Evolutionary conservation across 53 echinoderm and acorn worm species (phyloP).

Genomic region (Glandiceps talaboti): DNA sequence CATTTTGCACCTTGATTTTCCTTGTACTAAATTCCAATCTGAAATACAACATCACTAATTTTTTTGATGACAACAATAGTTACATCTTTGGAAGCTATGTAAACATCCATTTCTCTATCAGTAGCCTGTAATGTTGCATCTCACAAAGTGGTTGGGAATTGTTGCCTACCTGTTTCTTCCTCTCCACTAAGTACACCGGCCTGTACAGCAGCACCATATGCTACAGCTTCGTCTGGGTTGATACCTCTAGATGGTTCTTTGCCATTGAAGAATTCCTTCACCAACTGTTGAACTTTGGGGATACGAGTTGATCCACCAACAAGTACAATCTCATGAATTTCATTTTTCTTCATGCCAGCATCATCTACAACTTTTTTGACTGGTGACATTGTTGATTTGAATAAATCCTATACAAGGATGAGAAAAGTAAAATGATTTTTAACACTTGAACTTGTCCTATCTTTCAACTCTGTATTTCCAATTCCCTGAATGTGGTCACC

Average conservation of each 20-base stretch:
- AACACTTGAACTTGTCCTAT: too few species aligned
- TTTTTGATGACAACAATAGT: too few species aligned
- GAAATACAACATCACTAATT: too few species aligned
- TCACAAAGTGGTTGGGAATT: not conserved
- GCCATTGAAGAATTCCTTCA: slow-evolving; percentile 63
- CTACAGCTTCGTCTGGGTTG: slow-evolving; percentile 99
- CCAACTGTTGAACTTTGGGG: slow-evolving; percentile 81
- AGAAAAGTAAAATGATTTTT: too few species aligned
- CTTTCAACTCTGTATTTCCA: too few species aligned
- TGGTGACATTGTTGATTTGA: slow-evolving; percentile 81
- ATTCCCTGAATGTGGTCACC: too few species aligned
- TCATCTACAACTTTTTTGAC: slow-evolving; percentile 76
- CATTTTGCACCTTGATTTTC: too few species aligned
- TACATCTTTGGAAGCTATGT: too few species aligned
- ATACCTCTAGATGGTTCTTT: slow-evolving; percentile 97
- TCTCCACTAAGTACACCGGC: slow-evolving; percentile 92
- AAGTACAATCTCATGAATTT: slow-evolving; percentile 85
- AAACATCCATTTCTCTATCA: too few species aligned
- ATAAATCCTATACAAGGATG: slow-evolving; percentile 58
- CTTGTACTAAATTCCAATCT: too few species aligned
- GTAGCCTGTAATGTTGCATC: not conserved
- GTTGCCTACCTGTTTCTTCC: slow-evolving; percentile 65
- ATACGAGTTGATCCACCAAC: slow-evolving; percentile 98
- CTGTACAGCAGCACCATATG: slow-evolving; percentile 96
- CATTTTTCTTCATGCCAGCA: slow-evolving; percentile 57